Evolutionary conservation across 2,113 vertebrate species (phyloP).

Genomic region (Glareola pratincola): DNA sequence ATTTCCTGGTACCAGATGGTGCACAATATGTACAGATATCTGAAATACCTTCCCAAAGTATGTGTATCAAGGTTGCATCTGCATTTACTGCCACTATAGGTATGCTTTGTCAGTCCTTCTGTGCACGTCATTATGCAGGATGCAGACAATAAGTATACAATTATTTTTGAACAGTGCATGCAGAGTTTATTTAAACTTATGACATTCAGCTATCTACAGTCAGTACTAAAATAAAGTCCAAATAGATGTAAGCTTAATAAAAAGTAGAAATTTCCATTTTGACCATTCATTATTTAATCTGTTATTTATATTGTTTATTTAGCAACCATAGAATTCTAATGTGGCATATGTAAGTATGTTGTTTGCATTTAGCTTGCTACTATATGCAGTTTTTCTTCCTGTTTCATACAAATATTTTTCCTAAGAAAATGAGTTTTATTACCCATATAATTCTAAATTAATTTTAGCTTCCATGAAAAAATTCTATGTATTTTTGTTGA

Average conservation of each 20-base stretch:
- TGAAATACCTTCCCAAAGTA: neutral
- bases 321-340: neutral
- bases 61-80: neutral
- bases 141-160: neutral
- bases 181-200: neutral
- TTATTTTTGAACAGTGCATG: neutral
- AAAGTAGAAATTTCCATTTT: neutral
- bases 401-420: neutral
- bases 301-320: neutral
- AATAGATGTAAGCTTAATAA: neutral
- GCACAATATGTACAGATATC: neutral
- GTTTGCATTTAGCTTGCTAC: neutral
- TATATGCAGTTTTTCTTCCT: neutral
- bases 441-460: neutral
- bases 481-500: neutral
- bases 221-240: neutral
- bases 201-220: neutral
- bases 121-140: neutral
- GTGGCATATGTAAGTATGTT: neutral
- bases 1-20: neutral
- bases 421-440: neutral
- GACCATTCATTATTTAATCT: neutral
- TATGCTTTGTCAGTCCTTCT: neutral
- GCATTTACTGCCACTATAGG: neutral
- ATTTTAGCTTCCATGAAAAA: neutral